A percentile compares a stretch with the other conserved stretches of the same genome.
Conservation (phyloP, 2,797 vertebrate species). For the Ptychobarbus kaznakovi region DNA sequence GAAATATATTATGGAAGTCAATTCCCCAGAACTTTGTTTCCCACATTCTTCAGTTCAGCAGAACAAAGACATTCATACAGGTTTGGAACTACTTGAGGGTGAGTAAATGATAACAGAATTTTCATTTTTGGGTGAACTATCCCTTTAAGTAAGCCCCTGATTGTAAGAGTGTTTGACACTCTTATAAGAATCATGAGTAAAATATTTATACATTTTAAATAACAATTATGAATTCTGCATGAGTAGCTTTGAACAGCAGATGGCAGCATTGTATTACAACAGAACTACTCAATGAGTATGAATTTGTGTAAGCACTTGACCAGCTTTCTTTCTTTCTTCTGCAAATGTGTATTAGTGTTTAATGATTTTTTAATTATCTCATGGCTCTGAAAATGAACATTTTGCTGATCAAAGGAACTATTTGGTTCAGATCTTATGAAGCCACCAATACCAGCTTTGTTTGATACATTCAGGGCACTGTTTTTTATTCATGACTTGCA, state of each 20-base stretch:
- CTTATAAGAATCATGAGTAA: background rate
- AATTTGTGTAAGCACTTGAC: background rate
- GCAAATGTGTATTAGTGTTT: background rate
- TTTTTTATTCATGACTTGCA: slow-evolving; percentile 3
- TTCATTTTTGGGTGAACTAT: too few species aligned
- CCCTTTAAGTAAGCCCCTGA: background rate
- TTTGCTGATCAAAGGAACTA: slow-evolving; percentile 14
- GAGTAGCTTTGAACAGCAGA: slow-evolving; percentile 41
- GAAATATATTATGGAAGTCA: too few species aligned
- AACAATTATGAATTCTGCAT: background rate
- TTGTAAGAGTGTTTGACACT: background rate
- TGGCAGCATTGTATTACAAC: slow-evolving; percentile 45
- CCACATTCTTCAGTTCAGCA: too few species aligned
- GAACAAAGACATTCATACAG: too few species aligned
- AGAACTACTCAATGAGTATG: background rate
- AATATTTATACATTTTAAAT: background rate
- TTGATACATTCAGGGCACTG: background rate
- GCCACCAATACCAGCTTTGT: background rate
- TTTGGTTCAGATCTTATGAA: slow-evolving; percentile 4
- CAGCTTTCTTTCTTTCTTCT: slow-evolving; percentile 15
- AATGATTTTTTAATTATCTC: background rate
- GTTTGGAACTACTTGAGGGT: too few species aligned
- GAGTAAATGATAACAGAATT: too few species aligned
- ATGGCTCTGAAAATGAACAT: background rate
- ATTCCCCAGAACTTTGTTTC: too few species aligned